Conservation (phyloP, 2,797 vertebrate species). For the Gephyroberyx darwinii region DNA sequence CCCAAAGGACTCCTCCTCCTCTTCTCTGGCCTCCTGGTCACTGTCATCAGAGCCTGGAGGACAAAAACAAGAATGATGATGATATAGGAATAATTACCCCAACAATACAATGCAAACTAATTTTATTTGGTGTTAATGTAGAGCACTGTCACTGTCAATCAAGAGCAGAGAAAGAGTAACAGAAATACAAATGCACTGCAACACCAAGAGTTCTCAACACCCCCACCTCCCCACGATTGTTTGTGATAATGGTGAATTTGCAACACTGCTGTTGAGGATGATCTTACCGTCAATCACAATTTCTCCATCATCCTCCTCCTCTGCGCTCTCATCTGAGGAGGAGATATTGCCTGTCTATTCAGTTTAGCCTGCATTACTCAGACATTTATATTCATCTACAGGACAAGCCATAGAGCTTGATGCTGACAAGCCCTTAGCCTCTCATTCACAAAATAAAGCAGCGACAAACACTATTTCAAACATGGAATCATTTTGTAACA, state of each 20-base stretch:
- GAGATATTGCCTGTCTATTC: conserved; percentile 66
- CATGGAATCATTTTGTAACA: background rate
- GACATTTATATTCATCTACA: conserved; percentile 50
- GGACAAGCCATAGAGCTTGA: conserved; percentile 27
- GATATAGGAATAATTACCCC: background rate
- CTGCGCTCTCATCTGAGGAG: conserved; percentile 77
- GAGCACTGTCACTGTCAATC: background rate
- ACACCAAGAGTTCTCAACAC: background rate
- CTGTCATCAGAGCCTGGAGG: conserved; percentile 79
- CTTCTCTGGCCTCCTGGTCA: conserved; percentile 74
- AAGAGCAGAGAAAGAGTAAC: background rate
- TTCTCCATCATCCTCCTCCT: conserved; percentile 69
- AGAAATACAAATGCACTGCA: background rate
- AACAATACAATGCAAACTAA: background rate
- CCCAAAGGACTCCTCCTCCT: conserved; percentile 60
- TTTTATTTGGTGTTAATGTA: background rate
- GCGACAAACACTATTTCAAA: background rate
- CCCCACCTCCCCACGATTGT: background rate
- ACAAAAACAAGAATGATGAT: background rate
- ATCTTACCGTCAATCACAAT: conserved; percentile 81
- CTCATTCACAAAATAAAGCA: conserved; percentile 10
- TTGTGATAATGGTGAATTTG: conserved; percentile 35
- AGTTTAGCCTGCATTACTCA: conserved; percentile 60
- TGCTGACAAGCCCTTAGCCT: conserved; percentile 1
- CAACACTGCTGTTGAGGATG: conserved; percentile 38